Base-by-base conservation (phyloP, 2,113 vertebrate species). In the Guaruba guarouba region DNA sequence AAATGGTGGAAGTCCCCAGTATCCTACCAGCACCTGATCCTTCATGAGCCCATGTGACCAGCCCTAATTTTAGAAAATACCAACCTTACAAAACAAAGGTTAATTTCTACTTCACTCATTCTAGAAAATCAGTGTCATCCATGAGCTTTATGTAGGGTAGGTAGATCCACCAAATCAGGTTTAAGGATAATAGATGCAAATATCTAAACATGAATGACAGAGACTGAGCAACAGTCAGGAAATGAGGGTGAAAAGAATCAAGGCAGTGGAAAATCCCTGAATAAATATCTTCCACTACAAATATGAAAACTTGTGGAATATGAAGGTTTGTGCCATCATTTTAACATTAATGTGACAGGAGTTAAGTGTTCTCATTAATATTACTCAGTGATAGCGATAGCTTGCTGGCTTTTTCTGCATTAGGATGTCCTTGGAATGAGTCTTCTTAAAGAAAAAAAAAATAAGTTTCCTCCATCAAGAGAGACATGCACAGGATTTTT, bases 151-250 rank as follows among this genome's bases (percentile, higher is more conserved):
- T 39, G 28, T 28, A 86, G 19, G 13, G 15, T 27, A 91, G 28
- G 31, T 3, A 77, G 64, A 71, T 44, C 22, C 49, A 81, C 77
- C 68, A 88, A 90, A 81, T 61, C 48, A 88, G 61, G 73, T 94
- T 96, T 92, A 93, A 95, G 92, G 79, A 82, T 90, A 96, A 96
- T 86, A 86, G 92, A 94, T 94, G 90, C 88, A 96, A 96, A 93
- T 93, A 95, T 88, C 55, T 93, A 68, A 89, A 93, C 39, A 68
- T 0, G 1, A 92, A 75, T 75, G 95, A 93, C 68, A 86, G 77
- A 62, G 46, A n/a, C 79, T 84, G 71, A 37, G 8, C 29, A 90
- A 88, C 48, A 83, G 48, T 84, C 54, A 73, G 39, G 54, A 96
- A 93, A 84, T 70, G 23, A 81, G 46, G 51, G 43, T 71, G 71